These are phyloP conservation scores for Drosophila multiciliata DNA, from an alignment of 2,888 invertebrate genomes.

Conservation along the genomic window DNA sequence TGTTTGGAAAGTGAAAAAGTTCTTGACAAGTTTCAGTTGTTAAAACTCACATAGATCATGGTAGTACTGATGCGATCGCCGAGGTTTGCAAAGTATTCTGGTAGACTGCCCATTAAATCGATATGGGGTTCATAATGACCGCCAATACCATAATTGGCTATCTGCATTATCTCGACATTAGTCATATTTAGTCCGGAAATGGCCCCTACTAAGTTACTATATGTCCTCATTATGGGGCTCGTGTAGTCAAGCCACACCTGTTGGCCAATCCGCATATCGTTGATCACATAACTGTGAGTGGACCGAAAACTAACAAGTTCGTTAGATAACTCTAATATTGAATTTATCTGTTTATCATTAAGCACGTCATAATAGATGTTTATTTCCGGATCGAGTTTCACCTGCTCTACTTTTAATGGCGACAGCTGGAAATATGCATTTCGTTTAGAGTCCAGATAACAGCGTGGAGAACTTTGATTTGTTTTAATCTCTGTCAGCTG, in stretches of 20 bases:
- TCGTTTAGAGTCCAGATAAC: constrained; percentile 51
- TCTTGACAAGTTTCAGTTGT: accelerated
- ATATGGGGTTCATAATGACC: constrained; percentile 99
- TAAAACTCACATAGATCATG: constrained; percentile 94
- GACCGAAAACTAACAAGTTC: constrained; percentile 52
- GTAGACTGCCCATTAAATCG: constrained; percentile 88
- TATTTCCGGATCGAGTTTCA: constrained; percentile 91
- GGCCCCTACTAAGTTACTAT: constrained; percentile 85
- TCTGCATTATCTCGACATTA: constrained; percentile 96
- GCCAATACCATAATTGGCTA: constrained; percentile 99
- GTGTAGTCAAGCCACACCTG: constrained; percentile 65
- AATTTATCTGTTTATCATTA: constrained; percentile 92
- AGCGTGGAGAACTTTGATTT: constrained; percentile 20
- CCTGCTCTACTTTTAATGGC: constrained; percentile 92
- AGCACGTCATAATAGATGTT: constrained; percentile 94
- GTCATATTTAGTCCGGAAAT: constrained; percentile 93
- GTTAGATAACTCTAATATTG: constrained; percentile 65
- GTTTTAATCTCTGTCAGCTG: constrained; percentile 18
- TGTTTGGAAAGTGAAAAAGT: neutral
- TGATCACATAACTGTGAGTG: neutral
- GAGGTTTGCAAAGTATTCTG: accelerated
- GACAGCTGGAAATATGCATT: constrained; percentile 90
- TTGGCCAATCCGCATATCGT: constrained; percentile 21
- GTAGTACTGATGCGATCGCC: constrained; percentile 95
- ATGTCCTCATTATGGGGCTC: constrained; percentile 31